Percentiles rank a stretch among this genome's conserved stretches.
These are phyloP conservation scores for Eunapius fragilis DNA, from an alignment of 37 sponge, comb jelly and placozoan species.

Conservation along the genomic window DNA sequence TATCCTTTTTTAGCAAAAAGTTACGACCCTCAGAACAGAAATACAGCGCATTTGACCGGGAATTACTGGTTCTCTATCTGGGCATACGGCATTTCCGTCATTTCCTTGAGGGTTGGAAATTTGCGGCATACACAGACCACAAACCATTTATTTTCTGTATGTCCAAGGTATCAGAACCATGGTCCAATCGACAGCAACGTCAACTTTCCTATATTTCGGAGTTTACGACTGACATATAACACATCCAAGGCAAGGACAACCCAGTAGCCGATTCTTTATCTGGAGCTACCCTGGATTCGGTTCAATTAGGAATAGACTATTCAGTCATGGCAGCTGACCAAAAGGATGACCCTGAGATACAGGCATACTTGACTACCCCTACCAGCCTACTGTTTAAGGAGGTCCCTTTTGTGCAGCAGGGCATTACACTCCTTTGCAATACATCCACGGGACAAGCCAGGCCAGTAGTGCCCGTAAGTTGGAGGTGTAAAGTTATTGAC, in stretches of 20 bases:
- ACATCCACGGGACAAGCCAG: constrained; percentile 16
- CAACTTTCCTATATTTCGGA: constrained; percentile 18
- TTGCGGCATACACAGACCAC: constrained; percentile 35
- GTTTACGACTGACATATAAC: constrained; percentile 27
- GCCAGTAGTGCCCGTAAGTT: constrained; percentile 23
- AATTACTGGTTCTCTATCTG: constrained; percentile 33
- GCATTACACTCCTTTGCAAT: constrained; percentile 7
- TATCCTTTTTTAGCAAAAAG: constrained; percentile 39
- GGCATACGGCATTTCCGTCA: constrained; percentile 25
- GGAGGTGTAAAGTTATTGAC: too few species aligned
- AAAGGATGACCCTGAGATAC: background rate
- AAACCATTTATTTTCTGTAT: constrained; percentile 40
- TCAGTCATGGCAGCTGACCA: constrained; percentile 24
- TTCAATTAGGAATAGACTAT: constrained; percentile 29
- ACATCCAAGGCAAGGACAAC: constrained; percentile 6
- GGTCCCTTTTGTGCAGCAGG: background rate
- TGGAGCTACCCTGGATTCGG: background rate
- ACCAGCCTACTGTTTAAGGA: background rate
- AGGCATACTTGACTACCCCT: background rate
- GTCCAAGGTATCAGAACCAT: constrained; percentile 23
- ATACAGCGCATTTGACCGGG: constrained; percentile 52
- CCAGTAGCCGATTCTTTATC: constrained; percentile 14
- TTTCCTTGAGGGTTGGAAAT: constrained; percentile 36
- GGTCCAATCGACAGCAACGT: constrained; percentile 17
- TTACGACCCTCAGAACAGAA: constrained; percentile 15